Conservation (phyloP, 1,140 invertebrate genomes). For the Sinella curviseta region DNA sequence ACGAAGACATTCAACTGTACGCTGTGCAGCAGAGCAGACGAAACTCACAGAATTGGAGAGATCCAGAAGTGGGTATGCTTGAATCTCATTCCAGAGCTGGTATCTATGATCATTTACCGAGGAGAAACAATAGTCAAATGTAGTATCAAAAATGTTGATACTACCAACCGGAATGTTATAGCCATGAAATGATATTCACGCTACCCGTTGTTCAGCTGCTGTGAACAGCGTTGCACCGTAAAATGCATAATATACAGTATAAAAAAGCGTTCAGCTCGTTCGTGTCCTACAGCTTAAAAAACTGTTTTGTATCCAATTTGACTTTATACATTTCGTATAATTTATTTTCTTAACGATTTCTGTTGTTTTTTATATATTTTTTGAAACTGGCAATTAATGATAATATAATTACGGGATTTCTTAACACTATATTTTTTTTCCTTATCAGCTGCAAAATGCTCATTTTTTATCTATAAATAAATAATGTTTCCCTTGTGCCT, state of each 20-base stretch:
- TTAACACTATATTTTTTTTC: neutral
- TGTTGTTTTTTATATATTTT: neutral
- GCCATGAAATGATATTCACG: neutral
- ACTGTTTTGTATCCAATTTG: neutral
- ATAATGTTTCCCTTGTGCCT: too few relatives aligned
- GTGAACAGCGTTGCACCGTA: neutral
- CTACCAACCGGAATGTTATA: too few relatives aligned
- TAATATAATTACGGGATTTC: too few relatives aligned
- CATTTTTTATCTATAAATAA: too few relatives aligned
- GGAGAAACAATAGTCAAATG: conserved; percentile 32
- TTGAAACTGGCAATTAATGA: neutral
- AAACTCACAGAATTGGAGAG: conserved; percentile 40
- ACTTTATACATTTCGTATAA: conserved; percentile 13
- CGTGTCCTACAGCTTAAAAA: neutral
- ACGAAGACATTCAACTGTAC: conserved; percentile 46
- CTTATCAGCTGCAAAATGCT: too few relatives aligned
- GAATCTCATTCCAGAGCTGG: neutral
- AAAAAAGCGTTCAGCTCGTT: neutral
- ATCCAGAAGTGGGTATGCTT: conserved; percentile 38
- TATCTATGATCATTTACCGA: conserved; percentile 22
- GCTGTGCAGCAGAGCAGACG: conserved; percentile 36
- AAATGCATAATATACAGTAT: neutral
- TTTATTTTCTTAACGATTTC: neutral
- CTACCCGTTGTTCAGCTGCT: neutral
- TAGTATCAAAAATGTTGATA: neutral